A percentile compares a stretch with the other conserved stretches of the same genome.
phyloP scores from a whole-genome alignment of 2,797 vertebrate species.

The Podarcis lilfordi region DNA sequence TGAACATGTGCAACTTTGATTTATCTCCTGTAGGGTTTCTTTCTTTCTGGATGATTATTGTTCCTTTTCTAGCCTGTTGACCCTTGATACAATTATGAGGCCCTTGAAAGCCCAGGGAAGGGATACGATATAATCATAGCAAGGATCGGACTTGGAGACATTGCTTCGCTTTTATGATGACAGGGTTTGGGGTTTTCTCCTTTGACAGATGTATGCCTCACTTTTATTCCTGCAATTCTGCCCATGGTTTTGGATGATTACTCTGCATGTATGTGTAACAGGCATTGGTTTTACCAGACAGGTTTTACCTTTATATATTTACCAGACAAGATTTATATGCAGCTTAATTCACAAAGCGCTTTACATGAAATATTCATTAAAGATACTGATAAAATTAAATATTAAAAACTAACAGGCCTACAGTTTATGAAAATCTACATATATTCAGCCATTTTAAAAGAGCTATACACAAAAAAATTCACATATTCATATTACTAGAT shows the following conservation, averaged over 20 bases:
- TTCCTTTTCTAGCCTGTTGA: slow-evolving; percentile 31
- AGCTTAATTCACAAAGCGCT: too few species aligned
- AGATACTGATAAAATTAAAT: too few species aligned
- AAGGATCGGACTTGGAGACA: slow-evolving; percentile 6
- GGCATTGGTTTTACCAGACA: too few species aligned
- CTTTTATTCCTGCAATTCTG: neutral
- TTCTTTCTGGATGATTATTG: slow-evolving; percentile 28
- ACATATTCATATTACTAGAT: too few species aligned
- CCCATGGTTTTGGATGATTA: neutral
- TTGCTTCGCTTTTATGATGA: neutral
- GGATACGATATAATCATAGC: neutral
- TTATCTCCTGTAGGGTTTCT: slow-evolving; percentile 30
- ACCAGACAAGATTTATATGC: too few species aligned
- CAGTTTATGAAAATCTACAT: too few species aligned
- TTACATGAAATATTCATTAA: too few species aligned
- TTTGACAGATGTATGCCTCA: neutral
- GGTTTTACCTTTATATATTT: too few species aligned
- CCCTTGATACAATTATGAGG: slow-evolving; percentile 17
- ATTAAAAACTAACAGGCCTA: too few species aligned
- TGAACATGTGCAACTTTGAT: slow-evolving; percentile 20
- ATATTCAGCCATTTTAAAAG: too few species aligned
- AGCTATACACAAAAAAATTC: too few species aligned
- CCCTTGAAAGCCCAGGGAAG: slow-evolving; percentile 36
- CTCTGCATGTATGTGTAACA: too few species aligned
- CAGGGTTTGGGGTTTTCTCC: neutral